Base-by-base conservation (phyloP, 2,797 vertebrate genomes). In the Mionectes olivaceus region DNA sequence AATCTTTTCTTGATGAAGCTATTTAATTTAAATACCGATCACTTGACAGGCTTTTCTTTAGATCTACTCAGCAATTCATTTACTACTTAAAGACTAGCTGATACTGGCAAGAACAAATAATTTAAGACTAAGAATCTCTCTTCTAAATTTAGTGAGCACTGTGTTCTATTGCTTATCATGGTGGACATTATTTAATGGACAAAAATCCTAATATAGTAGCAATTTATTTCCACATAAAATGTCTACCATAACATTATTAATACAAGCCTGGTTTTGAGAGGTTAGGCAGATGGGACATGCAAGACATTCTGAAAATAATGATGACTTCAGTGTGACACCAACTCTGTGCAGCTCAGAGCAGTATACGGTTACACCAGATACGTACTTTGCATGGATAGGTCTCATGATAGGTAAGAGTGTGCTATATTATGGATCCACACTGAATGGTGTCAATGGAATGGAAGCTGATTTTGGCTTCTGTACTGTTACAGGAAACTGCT, bases 261-360 rank as follows among this genome's bases (percentile, higher is more conserved):
- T 49, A 77, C 10, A 90, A 86, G n/a, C 30, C 64, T 78, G 57
- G 73, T 88, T 96, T 93, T 90, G 68, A 95, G 56, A 80, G 28
- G n/a, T 73, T 82, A 94, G 25, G 71, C 73, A 94, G 74, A 76
- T 1, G 7, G 71, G 73, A 71, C 56, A 74, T 87, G 90, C 50
- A 87, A 89, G 90, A 56, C 44, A 19, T 80, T 89, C 95, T 95
- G 90, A 94, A 97, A 97, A 97, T 96, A 97, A 95, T 90, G 70
- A 85, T 96, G 93, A 97, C 92, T 94, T 96, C 96, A 96, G 55
- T 53, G 55, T 93, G 78, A 83, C 79, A 89, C 18, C 52, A 86
- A 47, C 47, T 90, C 78, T 64, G 53, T 3, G 3, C 70, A 95
- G 83, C 73, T 92, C 87, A 74, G 64, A 44, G 60, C 14, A 11